Percentiles rank a stretch among this genome's conserved stretches.
Evolutionary conservation across 2,888 invertebrate genomes (phyloP).

Genomic region (Congeria kusceri): DNA sequence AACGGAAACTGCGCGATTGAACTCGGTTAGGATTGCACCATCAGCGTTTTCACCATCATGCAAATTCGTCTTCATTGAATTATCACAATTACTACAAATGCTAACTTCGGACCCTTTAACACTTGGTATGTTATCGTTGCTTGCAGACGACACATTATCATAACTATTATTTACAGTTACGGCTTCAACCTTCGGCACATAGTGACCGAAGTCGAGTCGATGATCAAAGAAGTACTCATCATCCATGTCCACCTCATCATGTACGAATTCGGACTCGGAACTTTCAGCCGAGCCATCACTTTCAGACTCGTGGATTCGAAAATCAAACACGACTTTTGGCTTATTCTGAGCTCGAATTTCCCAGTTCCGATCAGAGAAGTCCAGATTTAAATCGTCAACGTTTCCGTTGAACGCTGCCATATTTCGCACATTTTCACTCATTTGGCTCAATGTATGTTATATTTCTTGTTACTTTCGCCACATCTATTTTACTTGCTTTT

Average conservation of each 20-base stretch:
- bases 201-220: constrained; percentile 52
- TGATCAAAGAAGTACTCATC: constrained; percentile 62
- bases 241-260: constrained; percentile 48
- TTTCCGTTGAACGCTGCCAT: constrained; percentile 3
- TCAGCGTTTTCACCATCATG: no score
- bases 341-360: constrained; percentile 16
- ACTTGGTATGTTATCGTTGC: no score
- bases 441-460: no score
- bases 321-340: constrained; percentile 34
- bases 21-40: background rate
- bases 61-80: no score
- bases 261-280: background rate
- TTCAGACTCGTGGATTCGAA: constrained; percentile 42
- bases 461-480: no score
- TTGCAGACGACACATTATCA: no score
- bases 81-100: no score
- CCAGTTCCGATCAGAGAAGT: constrained; percentile 65
- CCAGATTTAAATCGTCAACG: constrained; percentile 62
- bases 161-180: no score
- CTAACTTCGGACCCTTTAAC: no score
- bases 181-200: constrained; percentile 14
- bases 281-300: constrained; percentile 22
- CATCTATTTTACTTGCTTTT: no score
- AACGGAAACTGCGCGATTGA: background rate
- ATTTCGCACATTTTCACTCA: background rate